These are phyloP conservation scores for Leptinotarsa defecta DNA, from an alignment of 1,140 invertebrate genomes.

Conservation along the genomic window DNA sequence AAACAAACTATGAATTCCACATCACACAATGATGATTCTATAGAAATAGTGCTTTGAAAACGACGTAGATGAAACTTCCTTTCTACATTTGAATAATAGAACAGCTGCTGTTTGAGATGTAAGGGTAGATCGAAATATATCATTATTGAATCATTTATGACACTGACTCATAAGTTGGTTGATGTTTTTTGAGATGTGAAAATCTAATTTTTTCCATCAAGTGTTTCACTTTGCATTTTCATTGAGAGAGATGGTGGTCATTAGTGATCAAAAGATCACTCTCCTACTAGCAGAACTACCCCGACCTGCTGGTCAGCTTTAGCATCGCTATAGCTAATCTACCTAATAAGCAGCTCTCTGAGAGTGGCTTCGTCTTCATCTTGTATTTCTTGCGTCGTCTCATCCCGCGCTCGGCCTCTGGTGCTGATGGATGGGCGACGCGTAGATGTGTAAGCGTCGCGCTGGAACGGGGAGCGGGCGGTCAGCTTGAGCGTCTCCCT, in stretches of 20 bases:
- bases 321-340: conserved; percentile 48
- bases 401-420: conserved; percentile 50
- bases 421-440: conserved; percentile 39
- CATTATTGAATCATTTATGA: too few species aligned
- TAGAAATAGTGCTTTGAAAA: too few species aligned
- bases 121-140: too few species aligned
- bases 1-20: too few species aligned
- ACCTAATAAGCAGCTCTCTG: conserved; percentile 85
- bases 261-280: not conserved
- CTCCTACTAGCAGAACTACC: not conserved
- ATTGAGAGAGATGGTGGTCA: not conserved
- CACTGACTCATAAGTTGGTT: too few species aligned
- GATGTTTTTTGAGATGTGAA: too few species aligned
- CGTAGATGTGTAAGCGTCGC: conserved; percentile 46
- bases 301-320: not conserved
- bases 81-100: too few species aligned
- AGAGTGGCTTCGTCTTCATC: conserved; percentile 83
- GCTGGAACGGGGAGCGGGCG: conserved; percentile 44
- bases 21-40: too few species aligned
- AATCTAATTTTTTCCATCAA: too few species aligned
- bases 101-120: too few species aligned
- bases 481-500: conserved; percentile 54
- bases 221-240: too few species aligned
- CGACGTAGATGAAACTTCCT: too few species aligned
- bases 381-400: conserved; percentile 61